Evolutionary conservation across 2,113 vertebrate genomes (phyloP), one percentile per base, ranked within the genome.

Genomic region (Microcebus lehilahytsara): DNA sequence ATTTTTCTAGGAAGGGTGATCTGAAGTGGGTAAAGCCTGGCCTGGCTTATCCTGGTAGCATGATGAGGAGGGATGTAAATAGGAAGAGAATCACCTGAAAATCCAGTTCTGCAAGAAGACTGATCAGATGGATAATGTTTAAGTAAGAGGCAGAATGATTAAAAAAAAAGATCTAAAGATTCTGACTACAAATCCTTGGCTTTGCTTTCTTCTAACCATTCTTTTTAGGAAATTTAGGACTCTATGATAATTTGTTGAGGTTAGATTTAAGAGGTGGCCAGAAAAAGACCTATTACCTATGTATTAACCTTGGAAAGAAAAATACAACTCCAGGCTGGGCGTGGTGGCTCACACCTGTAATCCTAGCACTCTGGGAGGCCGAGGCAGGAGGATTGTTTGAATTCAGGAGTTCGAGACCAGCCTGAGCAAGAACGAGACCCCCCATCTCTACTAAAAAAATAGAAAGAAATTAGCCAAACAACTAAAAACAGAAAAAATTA

Each of bases 171-270:
- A 53, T n/a, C 51, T 71, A 51, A 64, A 69, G 79, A 85, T 49
- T 81, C n/a, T 46, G 5, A 60, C 27, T 22, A 1, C 0, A 78
- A 60, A 60, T 20, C 13, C 9, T 71, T 37, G 19, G 10, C 64
- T 85, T 58, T 58, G 25, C 58, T 66, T 71, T 71, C 75, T 85
- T 79, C 66, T 58, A 64, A 92, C 0, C 9, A 49, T 71, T 93
- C 88, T 85, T 88, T 96, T 58, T 62, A 96, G 91, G 71, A 96
- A 96, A 78, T 51, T 16, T 9, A 79, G 83, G 32, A 30, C 72
- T 93, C n/a, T 19, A 25, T 51, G 9, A 58, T 37, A 86, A 80
- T 66, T 67, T 53, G 8, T 83, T 77, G 27, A 94, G 81, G 69
- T 81, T 49, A 88, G 13, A 84, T 49, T 37, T 64, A 60, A 30